Percentiles rank a stretch among this genome's conserved stretches.
Evolutionary conservation across 2,113 vertebrate genomes (phyloP).

Genomic region (Heterochromis multidens): DNA sequence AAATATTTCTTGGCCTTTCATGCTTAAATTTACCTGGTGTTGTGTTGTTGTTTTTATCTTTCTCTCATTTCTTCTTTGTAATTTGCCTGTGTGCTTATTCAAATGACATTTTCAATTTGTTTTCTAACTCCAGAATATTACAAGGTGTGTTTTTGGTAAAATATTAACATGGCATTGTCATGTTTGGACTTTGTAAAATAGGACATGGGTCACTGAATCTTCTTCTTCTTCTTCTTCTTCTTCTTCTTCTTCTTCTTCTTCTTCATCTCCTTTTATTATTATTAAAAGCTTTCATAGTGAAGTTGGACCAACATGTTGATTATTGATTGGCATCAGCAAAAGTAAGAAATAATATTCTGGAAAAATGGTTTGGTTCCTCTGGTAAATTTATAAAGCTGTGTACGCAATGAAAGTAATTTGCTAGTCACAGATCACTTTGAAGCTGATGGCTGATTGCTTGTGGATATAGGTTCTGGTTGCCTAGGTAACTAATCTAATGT

Average conservation of each 20-base stretch:
- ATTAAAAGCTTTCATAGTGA: neutral
- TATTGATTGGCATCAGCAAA: neutral
- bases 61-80: neutral
- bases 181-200: neutral
- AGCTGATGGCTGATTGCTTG: neutral
- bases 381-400: neutral
- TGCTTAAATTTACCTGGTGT: neutral
- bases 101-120: neutral
- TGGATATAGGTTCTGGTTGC: neutral
- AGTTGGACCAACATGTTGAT: neutral
- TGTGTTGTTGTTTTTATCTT: neutral
- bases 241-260: neutral
- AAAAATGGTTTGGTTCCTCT: neutral
- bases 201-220: neutral
- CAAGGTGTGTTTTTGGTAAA: neutral
- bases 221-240: neutral
- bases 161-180: neutral
- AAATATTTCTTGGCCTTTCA: neutral
- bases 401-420: neutral
- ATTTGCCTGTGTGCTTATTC: neutral
- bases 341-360: neutral
- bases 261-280: rapidly evolving
- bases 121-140: neutral
- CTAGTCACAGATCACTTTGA: neutral
- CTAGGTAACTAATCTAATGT: neutral